Evolutionary conservation across 2,797 vertebrate species (phyloP), one percentile per base, ranked within the genome.

Genomic region (Emydoidea blandingii): DNA sequence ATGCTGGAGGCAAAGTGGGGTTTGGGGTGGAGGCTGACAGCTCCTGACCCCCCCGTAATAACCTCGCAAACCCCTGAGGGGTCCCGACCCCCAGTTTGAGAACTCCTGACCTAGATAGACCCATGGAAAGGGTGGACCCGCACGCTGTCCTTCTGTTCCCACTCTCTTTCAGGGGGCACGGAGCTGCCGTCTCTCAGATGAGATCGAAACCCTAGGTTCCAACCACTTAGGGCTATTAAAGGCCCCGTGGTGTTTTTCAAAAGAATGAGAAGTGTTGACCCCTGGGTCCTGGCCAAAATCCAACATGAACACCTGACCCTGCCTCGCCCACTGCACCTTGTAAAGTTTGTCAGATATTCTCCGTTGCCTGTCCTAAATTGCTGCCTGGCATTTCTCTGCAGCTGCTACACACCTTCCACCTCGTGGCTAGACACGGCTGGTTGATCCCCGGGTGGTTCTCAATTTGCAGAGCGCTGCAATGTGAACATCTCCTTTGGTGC

Each of bases 311-410:
- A 4, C 53, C 29, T 79, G n/a, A 11, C 74, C 53, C 34, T 54
- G 65, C 84, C 49, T 34, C 81, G 5, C 59, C 57, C 53, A 53
- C 27, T 59, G 57, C 57, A 2, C 0, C 12, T 19, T 72, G 23
- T 1, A 15, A 0, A 15, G 85, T 1, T 29, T 1, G 0, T 27
- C 78, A 1, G 81, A 50, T 2, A 0, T 50, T 68, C 0, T 56
- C 62, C 52, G 6, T 53, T 53, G 52, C 19, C 80, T 3, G 0
- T 1, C 83, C 79, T 2, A 2, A 1, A 1, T 0, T 1, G 29
- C 87, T 23, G 12, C 2, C 56, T 81, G 72, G 15, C 78, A 85
- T 37, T 50, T 6, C 41, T 19, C 56, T 68, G 81, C 85, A 2
- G 8, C 1, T 68, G 68, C 80, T 1, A 1, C 9, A 6, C 1